Percentiles rank a stretch among this genome's conserved stretches.
Evolutionary conservation across 2,888 invertebrate species (phyloP).

Genomic region (Acrocyrtus sp.): DNA sequence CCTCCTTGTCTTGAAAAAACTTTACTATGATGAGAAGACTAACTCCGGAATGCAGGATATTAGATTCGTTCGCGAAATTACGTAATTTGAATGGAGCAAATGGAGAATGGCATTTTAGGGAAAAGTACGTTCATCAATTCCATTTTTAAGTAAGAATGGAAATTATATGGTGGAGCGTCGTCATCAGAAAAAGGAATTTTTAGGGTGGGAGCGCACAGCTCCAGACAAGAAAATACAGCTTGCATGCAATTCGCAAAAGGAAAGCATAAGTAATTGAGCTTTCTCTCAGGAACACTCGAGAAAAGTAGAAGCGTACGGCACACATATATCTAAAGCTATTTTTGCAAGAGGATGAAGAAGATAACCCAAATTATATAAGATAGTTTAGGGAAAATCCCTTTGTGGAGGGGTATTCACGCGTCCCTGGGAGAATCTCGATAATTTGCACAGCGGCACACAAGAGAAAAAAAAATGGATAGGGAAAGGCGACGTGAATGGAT

Average conservation of each 20-base stretch:
- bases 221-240: not conserved
- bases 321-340: too few relatives aligned
- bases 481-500: not conserved
- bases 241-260: not conserved
- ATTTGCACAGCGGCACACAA: constrained; percentile 41
- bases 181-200: not conserved
- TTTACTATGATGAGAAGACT: not conserved
- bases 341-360: not conserved
- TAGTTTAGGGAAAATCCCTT: not conserved
- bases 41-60: not conserved
- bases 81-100: not conserved
- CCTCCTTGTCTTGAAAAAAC: not conserved
- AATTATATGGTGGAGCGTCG: too few relatives aligned
- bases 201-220: too few relatives aligned
- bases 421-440: constrained; percentile 29
- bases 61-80: not conserved
- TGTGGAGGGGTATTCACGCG: not conserved
- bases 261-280: too few relatives aligned
- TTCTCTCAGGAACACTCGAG: too few relatives aligned
- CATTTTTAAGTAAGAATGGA: not conserved
- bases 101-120: not conserved
- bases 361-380: not conserved
- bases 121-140: not conserved
- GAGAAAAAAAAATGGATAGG: not conserved
- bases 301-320: too few relatives aligned